phyloP scores from a whole-genome alignment of 2,113 vertebrate species.

The Stegastes partitus region DNA sequence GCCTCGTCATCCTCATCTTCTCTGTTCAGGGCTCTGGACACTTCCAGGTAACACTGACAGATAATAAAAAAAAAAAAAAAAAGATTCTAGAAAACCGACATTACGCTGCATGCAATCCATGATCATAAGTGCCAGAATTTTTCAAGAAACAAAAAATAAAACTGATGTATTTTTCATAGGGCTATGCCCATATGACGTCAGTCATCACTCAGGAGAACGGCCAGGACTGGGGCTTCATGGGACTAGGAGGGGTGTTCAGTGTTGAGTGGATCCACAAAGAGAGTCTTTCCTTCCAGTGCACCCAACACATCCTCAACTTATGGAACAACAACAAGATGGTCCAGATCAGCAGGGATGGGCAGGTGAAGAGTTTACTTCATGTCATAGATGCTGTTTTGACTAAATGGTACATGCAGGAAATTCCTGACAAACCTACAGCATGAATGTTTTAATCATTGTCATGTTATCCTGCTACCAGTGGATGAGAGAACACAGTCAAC shows the following conservation, averaged over 20 bases:
- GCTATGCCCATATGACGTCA: conserved; percentile 93
- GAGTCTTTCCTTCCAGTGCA: conserved; percentile 89
- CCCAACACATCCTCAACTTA: conserved; percentile 91
- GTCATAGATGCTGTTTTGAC: too few relatives aligned
- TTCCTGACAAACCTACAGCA: too few relatives aligned
- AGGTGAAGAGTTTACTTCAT: conserved; percentile 81
- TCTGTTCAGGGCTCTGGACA: conserved; percentile 94
- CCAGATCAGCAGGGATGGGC: conserved; percentile 95
- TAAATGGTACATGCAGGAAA: too few relatives aligned
- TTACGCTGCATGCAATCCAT: too few relatives aligned
- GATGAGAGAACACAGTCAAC: too few relatives aligned
- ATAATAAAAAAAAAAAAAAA: not conserved
- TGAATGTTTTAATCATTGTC: too few relatives aligned
- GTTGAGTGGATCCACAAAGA: conserved; percentile 95
- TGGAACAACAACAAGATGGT: conserved; percentile 96
- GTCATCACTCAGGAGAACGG: conserved; percentile 87
- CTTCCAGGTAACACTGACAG: conserved; percentile 88
- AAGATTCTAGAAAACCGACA: not conserved
- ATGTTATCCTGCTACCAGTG: too few relatives aligned
- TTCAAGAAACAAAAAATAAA: too few relatives aligned
- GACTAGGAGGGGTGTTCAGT: conserved; percentile 90
- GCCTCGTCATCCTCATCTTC: conserved; percentile 91
- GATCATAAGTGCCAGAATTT: too few relatives aligned
- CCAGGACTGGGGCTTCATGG: conserved; percentile 91
- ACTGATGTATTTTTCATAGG: conserved; percentile 77